These are phyloP conservation scores for Tonatia bakeri DNA, from an alignment of 2,113 vertebrate genomes.

Conservation along the genomic window DNA sequence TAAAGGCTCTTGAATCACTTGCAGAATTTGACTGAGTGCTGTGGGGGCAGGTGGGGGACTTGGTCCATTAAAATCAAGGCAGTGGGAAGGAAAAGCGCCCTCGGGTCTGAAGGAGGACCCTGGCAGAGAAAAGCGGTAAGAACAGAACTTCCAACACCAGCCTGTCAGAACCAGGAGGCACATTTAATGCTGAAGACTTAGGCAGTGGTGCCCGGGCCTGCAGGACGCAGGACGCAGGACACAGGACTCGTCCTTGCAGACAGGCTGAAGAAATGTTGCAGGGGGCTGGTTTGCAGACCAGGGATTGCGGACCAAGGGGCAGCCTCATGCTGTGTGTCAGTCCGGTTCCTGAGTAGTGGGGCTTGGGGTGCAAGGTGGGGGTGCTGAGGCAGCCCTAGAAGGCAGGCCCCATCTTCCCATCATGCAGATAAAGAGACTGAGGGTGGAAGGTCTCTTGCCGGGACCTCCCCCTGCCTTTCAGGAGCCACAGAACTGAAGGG, in stretches of 20 bases:
- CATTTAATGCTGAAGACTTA: background rate
- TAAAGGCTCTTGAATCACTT: background rate
- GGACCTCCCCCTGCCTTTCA: background rate
- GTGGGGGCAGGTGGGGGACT: background rate
- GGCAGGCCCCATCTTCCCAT: background rate
- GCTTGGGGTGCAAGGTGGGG: background rate
- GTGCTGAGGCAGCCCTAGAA: background rate
- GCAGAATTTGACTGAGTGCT: background rate
- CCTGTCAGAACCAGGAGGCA: background rate
- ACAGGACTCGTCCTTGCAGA: background rate
- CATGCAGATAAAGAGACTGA: background rate
- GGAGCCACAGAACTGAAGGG: background rate
- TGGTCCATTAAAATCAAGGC: background rate
- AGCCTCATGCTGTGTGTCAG: background rate
- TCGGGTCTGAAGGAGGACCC: background rate
- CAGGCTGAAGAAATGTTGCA: background rate
- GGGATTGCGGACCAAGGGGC: background rate
- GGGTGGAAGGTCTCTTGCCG: background rate
- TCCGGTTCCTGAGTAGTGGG: background rate
- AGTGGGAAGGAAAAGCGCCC: background rate
- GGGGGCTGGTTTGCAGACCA: background rate
- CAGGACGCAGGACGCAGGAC: background rate
- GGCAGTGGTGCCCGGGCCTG: background rate
- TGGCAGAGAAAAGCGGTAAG: background rate
- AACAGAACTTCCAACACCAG: background rate